phyloP scores from a whole-genome alignment of 2,113 vertebrate species.

The Atrichornis clamosus region DNA sequence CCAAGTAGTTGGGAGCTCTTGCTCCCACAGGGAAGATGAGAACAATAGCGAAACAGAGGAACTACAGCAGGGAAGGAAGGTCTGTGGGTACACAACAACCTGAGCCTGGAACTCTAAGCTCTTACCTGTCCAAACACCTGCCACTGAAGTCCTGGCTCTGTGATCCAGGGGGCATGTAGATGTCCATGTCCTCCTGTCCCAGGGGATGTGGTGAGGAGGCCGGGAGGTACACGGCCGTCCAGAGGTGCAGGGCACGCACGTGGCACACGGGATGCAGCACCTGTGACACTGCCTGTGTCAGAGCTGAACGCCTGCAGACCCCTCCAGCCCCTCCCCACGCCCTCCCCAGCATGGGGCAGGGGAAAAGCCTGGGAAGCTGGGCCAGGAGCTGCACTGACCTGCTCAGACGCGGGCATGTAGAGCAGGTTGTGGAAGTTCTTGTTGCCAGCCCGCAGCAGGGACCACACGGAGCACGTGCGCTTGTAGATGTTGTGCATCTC shows the following conservation, averaged over 20 bases:
- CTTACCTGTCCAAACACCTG: constrained; percentile 90
- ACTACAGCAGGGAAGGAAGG: background rate
- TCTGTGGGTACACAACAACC: background rate
- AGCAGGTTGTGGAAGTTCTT: constrained; percentile 99
- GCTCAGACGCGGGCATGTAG: constrained; percentile 90
- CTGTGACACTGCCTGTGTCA: constrained; percentile 51
- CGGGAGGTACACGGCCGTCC: constrained; percentile 96
- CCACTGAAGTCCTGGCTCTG: constrained; percentile 89
- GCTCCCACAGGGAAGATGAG: background rate
- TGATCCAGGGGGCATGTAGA: constrained; percentile 82
- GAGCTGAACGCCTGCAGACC: accelerated
- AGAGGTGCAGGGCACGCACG: constrained; percentile 91
- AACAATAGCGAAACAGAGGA: background rate
- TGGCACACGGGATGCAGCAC: constrained; percentile 97
- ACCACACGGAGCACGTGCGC: constrained; percentile 95
- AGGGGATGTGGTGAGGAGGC: constrained; percentile 91
- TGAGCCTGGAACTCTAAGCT: background rate
- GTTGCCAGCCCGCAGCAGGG: constrained; percentile 90
- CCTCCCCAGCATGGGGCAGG: background rate
- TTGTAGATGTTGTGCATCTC: constrained; percentile 92
- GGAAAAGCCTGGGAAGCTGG: background rate
- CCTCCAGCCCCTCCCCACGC: background rate
- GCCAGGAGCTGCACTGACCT: constrained; percentile 72
- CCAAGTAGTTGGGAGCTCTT: background rate
- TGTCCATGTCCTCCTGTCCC: constrained; percentile 89